Evolutionary conservation across 2,797 vertebrate genomes (phyloP).

Genomic region (Pantherophis vulpinus): DNA sequence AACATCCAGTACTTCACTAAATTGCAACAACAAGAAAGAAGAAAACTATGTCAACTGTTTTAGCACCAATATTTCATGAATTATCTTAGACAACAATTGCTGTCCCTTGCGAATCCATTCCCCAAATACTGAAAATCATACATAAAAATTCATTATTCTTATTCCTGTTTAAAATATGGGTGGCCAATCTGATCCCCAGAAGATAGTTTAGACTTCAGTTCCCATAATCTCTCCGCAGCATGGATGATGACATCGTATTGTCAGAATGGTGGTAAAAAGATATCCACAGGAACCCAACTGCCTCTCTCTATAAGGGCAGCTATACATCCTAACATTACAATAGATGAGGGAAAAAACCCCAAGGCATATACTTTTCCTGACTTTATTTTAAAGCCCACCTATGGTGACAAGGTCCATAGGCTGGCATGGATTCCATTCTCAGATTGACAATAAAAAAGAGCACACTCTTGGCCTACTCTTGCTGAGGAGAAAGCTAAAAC

Average conservation of each 20-base stretch:
- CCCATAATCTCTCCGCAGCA: neutral
- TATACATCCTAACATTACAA: neutral
- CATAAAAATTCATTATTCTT: neutral
- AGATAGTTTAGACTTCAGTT: neutral
- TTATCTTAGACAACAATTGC: conserved; percentile 30
- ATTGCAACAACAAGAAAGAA: conserved; percentile 35
- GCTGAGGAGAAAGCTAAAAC: neutral
- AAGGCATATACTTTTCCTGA: neutral
- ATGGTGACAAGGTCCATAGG: neutral
- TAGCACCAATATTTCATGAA: conserved; percentile 23
- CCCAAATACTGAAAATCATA: neutral
- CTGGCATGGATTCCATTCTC: neutral
- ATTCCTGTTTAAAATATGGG: neutral
- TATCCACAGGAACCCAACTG: neutral
- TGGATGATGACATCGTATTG: neutral
- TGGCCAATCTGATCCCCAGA: neutral
- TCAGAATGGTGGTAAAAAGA: neutral
- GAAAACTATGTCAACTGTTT: conserved; percentile 32
- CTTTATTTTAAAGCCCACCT: neutral
- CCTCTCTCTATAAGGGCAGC: neutral
- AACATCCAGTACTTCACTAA: conserved; percentile 39
- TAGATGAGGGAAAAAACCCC: no score
- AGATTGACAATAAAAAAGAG: neutral
- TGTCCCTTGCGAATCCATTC: conserved; percentile 13
- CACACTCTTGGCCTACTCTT: neutral